Conservation (phyloP, 2,797 vertebrate species). For the Diplodus puntazzo region DNA sequence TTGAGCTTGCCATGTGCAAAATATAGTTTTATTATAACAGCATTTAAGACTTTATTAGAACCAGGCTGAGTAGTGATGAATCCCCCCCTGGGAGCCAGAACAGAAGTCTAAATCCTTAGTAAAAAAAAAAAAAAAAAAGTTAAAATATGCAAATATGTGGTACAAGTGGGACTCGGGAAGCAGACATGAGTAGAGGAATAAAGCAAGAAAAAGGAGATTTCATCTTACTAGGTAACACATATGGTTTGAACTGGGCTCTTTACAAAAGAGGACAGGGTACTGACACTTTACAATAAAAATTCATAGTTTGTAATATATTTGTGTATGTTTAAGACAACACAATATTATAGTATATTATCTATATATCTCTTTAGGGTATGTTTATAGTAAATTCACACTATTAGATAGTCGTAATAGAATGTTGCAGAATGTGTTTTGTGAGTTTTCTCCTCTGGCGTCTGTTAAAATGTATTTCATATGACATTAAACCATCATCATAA, state of each 20-base stretch:
- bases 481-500: constrained; percentile 10
- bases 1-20: constrained; percentile 50
- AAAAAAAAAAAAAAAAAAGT: constrained; percentile 10
- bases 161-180: constrained; percentile 9
- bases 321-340: neutral
- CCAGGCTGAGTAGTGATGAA: constrained; percentile 41
- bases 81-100: constrained; percentile 33
- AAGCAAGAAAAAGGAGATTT: constrained; percentile 28
- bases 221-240: constrained; percentile 30
- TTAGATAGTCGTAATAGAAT: neutral
- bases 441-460: neutral
- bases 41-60: constrained; percentile 58
- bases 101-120: constrained; percentile 35
- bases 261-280: too few species aligned
- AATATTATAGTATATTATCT: neutral
- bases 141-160: constrained; percentile 38
- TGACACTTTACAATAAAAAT: neutral
- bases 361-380: neutral
- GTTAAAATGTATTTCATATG: neutral
- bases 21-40: constrained; percentile 57
- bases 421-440: neutral
- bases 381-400: neutral
- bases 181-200: constrained; percentile 6
- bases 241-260: neutral
- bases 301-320: neutral